Percentiles rank a stretch among this genome's conserved stretches.
Conservation (phyloP, 2,113 vertebrate genomes). For the Pristiophorus japonicus region DNA sequence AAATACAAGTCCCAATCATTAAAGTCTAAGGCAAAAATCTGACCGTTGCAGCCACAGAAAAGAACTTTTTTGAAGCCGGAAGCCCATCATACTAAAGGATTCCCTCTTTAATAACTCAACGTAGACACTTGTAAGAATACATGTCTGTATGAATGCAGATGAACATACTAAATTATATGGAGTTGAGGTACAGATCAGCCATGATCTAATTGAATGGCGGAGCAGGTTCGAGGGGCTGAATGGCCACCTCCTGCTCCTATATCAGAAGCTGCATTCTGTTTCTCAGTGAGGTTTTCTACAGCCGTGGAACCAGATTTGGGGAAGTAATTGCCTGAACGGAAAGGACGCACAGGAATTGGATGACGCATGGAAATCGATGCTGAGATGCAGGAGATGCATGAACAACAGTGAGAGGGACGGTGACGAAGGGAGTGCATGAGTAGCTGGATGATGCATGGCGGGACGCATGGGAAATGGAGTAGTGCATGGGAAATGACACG, state of each 20-base stretch:
- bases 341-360: background rate
- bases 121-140: background rate
- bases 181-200: background rate
- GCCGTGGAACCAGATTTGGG: background rate
- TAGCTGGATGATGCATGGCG: background rate
- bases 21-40: background rate
- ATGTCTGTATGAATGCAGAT: background rate
- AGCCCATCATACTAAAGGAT: background rate
- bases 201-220: background rate
- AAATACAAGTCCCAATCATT: background rate
- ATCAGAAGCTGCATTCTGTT: background rate
- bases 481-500: background rate
- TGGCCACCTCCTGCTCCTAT: background rate
- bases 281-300: slow-evolving; percentile 13
- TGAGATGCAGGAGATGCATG: background rate
- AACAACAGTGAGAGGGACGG: background rate
- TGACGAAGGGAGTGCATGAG: background rate
- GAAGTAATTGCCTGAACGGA: background rate
- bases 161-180: background rate
- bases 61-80: background rate
- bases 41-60: background rate
- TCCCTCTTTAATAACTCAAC: background rate
- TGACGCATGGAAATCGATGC: background rate
- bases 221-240: background rate
- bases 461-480: background rate